Evolutionary conservation across 2,797 vertebrate genomes (phyloP), one percentile per base, ranked within the genome.

Genomic region (Echeneis naucrates): DNA sequence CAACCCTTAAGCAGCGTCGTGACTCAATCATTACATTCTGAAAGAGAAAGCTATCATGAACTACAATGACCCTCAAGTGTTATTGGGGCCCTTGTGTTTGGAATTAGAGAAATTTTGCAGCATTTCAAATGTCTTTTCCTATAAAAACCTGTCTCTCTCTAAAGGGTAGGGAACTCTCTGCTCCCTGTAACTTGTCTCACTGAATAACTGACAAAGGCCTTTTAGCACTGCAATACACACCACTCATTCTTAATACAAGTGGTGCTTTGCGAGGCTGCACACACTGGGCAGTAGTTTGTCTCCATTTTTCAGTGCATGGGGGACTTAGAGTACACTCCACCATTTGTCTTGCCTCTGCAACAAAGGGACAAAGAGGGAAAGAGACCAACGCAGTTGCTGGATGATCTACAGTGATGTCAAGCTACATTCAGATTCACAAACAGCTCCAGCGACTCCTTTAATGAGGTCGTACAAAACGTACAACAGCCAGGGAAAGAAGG

Each of bases 361-460:
- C 81, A 77, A 23, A 68, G 63, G 68, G 82, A 78, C 54, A 76
- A 63, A 80, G 67, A 74, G 53, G 27, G 62, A 67, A 77, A 77
- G 24, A 54, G 68, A 70, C 56, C 45, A 68, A 64, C 45, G 63
- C 45, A 72, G 52, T 68, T 64, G 37, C 70, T 68, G 68, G 69
- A 53, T 58, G 55, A 72, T 69, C 63, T 57, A 72, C 78, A 73
- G 75, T 54, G 58, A 89, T 81, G 80, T 67, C 65, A 82, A 78
- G 89, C 89, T 93, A 93, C 91, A 93, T 93, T 93, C 92, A 88
- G 45, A 86, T 87, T 85, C 72, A 83, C 54, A 63, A 55, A 77
- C 72, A 87, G 76, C 87, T 84, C 64, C 27, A 33, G 58, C 65
- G 66, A 56, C 60, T 75, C 45, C 27, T 45, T 38, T 33, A 68